Base-by-base conservation (phyloP, 2,797 vertebrate genomes). In the Bradypus variegatus region DNA sequence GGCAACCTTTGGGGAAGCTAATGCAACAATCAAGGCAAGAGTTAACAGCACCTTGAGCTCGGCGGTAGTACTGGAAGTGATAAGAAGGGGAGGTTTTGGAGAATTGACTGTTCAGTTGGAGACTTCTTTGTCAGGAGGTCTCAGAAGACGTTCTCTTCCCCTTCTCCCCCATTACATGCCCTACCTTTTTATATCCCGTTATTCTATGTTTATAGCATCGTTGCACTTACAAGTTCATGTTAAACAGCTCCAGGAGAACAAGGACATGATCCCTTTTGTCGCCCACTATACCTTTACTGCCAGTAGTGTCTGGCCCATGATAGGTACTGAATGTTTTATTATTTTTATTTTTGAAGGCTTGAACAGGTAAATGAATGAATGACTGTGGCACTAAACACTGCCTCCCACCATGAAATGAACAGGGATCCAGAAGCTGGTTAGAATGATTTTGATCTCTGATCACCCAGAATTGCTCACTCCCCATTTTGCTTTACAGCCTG, bases 401-500 rank as follows among this genome's bases (percentile, higher is more conserved):
- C 38, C 21, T 62, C n/a, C 41, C 64, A 31, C 7, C 3, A 14
- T 3, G 27, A 53, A 10, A 60, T n/a, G 67, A 33, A 1, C 58
- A 5, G 69, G 64, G 4, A 21, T 27, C 1, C 31, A 2, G 58
- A 19, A 38, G 83, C 48, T 8, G 38, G 9, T n/a, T 29, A 76
- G 12, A 1, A 3, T 77, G 60, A n/a, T 48, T 19, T 77, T 53
- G 27, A 2, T n/a, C 36, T 27, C 50, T 0, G 29, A 12, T 27
- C 16, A 2, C 87, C 16, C 18, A 13, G n/a, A 36, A 41, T 69
- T 41, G 73, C 88, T 29, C 3, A 7, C 33, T 48, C 48, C 78
- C 38, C 0, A 0, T 73, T 97, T 48, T 94, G n/a, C 90, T 86
- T 97, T 96, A 38, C 97, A 99, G 99, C 96, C 62, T 99, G 99